Conservation (phyloP, 1,140 invertebrate species). For the Wasmannia auropunctata region DNA sequence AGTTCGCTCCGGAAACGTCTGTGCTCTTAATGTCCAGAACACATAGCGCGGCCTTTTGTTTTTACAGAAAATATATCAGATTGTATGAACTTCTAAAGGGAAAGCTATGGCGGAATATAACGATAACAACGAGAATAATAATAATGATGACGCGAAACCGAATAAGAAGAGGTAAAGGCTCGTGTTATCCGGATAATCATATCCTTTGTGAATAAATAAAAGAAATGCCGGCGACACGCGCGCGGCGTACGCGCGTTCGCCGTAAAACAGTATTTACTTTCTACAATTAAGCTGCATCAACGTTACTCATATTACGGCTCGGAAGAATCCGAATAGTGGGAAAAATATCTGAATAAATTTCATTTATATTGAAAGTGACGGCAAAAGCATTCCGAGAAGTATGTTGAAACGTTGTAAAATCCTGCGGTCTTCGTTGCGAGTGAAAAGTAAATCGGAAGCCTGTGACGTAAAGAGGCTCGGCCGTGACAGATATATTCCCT, state of each 20-base stretch:
- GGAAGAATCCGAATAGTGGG: background rate
- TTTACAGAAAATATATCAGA: slow-evolving; percentile 43
- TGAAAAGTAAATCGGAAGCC: slow-evolving; percentile 4
- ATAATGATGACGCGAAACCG: slow-evolving; percentile 15
- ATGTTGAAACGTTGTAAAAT: slow-evolving; percentile 1
- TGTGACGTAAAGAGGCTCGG: background rate
- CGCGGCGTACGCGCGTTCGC: background rate
- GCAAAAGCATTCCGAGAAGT: background rate
- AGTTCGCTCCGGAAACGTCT: slow-evolving; percentile 27
- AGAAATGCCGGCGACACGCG: background rate
- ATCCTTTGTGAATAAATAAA: slow-evolving; percentile 27
- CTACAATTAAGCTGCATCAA: slow-evolving; percentile 5
- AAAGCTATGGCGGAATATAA: background rate
- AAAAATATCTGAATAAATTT: background rate
- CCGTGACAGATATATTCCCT: slow-evolving; percentile 34
- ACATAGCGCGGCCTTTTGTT: slow-evolving; percentile 37
- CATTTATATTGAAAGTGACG: background rate
- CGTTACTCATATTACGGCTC: background rate
- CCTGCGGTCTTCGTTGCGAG: background rate
- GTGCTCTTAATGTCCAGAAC: slow-evolving; percentile 47
- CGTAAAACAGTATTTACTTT: background rate
- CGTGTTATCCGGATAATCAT: slow-evolving; percentile 6
- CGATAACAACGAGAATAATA: slow-evolving; percentile 9
- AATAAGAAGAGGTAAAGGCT: background rate
- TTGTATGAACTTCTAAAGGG: slow-evolving; percentile 29